These are phyloP conservation scores for Gastracanthus pulcherrimus DNA, from an alignment of 2,888 invertebrate genomes.

Conservation along the genomic window DNA sequence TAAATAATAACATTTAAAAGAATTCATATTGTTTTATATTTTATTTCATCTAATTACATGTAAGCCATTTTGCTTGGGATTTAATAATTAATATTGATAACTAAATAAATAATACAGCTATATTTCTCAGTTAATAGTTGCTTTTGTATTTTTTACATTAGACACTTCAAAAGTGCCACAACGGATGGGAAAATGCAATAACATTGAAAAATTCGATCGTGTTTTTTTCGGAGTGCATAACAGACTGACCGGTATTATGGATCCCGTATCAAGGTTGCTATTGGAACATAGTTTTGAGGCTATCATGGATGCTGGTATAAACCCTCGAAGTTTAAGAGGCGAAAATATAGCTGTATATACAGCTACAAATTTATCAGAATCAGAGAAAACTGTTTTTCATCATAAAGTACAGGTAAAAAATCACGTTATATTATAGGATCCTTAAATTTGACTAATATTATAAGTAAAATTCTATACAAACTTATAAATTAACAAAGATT, in stretches of 20 bases:
- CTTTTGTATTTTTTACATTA: neutral
- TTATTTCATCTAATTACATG: no score
- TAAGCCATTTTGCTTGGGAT: no score
- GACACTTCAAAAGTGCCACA: slow-evolving; percentile 48
- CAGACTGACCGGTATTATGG: slow-evolving; percentile 56
- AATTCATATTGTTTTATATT: no score
- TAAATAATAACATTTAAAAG: no score
- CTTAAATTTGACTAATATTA: no score
- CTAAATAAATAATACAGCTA: no score
- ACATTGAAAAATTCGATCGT: slow-evolving; percentile 58
- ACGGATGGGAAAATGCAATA: slow-evolving; percentile 50
- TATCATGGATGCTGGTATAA: slow-evolving; percentile 60
- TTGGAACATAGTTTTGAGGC: slow-evolving; percentile 58
- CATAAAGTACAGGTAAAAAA: slow-evolving; percentile 56
- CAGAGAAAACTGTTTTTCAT: slow-evolving; percentile 58
- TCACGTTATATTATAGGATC: no score
- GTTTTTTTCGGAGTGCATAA: slow-evolving; percentile 61
- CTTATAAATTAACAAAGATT: no score
- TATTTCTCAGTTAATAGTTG: neutral
- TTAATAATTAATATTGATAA: no score
- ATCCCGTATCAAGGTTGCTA: slow-evolving; percentile 57
- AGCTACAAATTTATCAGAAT: slow-evolving; percentile 59
- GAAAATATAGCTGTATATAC: slow-evolving; percentile 56
- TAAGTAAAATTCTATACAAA: no score
- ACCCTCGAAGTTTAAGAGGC: slow-evolving; percentile 57